Conservation (phyloP, 2,797 vertebrate genomes). For the Siniperca undulata region DNA sequence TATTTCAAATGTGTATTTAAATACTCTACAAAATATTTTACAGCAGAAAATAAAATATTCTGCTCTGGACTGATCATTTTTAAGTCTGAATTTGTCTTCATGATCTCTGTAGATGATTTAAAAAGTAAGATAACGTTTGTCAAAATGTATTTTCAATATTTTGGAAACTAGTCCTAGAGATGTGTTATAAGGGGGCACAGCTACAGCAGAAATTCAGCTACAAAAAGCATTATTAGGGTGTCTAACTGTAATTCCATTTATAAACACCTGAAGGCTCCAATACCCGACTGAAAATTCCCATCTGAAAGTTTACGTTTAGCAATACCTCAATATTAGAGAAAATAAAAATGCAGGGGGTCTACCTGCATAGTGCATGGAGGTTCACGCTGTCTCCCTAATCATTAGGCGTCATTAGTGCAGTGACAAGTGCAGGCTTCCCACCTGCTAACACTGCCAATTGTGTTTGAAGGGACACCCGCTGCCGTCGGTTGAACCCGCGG, state of each 20-base stretch:
- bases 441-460: conserved; percentile 75
- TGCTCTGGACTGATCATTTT: too few species aligned
- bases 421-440: conserved; percentile 76
- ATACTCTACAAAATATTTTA: background rate
- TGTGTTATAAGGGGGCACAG: too few species aligned
- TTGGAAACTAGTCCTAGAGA: too few species aligned
- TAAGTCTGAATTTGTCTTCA: too few species aligned
- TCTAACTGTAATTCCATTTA: too few species aligned
- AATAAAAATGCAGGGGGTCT: conserved; percentile 27
- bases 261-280: too few species aligned
- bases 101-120: too few species aligned
- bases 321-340: conserved; percentile 24
- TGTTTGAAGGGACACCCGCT: conserved; percentile 71
- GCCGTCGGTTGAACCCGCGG: conserved; percentile 61
- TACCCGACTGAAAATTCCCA: background rate
- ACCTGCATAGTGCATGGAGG: conserved; percentile 34
- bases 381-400: conserved; percentile 43
- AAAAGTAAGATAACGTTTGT: too few species aligned
- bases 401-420: conserved; percentile 66
- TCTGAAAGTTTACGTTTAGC: conserved; percentile 38
- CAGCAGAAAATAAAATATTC: conserved; percentile 12
- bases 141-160: too few species aligned
- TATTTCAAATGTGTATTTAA: conserved; percentile 18
- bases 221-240: too few species aligned
- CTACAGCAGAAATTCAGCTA: too few species aligned